These are phyloP conservation scores for Pampus argenteus DNA, from an alignment of 2,797 vertebrate species.

Conservation along the genomic window DNA sequence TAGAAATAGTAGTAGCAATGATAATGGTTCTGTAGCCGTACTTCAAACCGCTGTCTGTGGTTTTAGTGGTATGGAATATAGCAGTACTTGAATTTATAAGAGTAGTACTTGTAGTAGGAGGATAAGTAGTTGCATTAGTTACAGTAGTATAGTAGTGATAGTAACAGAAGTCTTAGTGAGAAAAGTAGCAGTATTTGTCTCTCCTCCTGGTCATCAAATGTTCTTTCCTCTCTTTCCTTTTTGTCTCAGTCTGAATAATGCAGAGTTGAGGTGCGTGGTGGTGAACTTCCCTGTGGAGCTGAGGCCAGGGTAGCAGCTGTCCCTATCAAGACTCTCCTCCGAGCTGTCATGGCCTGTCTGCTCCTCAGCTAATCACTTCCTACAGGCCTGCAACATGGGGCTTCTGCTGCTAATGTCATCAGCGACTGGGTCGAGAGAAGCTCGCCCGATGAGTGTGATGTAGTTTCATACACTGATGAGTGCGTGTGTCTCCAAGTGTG, in stretches of 20 bases:
- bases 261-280: constrained; percentile 58
- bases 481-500: background rate
- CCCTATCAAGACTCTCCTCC: constrained; percentile 78
- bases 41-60: too few species aligned
- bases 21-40: background rate
- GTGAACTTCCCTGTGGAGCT: constrained; percentile 67
- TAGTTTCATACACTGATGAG: constrained; percentile 28
- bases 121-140: background rate
- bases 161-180: background rate
- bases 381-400: constrained; percentile 70
- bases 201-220: constrained; percentile 28
- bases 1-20: background rate
- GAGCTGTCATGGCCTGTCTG: constrained; percentile 80
- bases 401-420: constrained; percentile 64
- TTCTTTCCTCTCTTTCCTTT: constrained; percentile 29
- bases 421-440: constrained; percentile 30
- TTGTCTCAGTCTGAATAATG: constrained; percentile 64
- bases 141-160: background rate
- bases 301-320: constrained; percentile 81
- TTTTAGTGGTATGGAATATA: too few species aligned
- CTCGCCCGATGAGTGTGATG: constrained; percentile 43
- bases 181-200: constrained; percentile 21
- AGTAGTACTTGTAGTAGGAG: background rate
- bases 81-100: background rate
- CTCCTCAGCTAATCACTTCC: constrained; percentile 79